phyloP scores from a whole-genome alignment of 2,797 vertebrate genomes.

The Labroides dimidiatus region DNA sequence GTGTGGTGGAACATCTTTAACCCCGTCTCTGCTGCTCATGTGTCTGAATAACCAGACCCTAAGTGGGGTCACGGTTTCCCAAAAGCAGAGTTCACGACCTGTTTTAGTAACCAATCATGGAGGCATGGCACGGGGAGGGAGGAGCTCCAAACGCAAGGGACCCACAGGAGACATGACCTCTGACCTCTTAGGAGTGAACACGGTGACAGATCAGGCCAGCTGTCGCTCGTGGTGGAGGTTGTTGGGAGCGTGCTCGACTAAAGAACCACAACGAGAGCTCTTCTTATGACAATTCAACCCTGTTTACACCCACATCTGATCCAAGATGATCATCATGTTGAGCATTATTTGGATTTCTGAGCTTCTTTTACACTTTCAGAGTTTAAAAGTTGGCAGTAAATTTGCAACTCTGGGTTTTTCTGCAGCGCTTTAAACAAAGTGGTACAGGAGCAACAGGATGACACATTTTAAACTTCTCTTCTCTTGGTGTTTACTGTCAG shows the following conservation, averaged over 20 bases:
- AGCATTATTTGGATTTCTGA: too few relatives aligned
- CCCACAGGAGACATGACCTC: slow-evolving; percentile 43
- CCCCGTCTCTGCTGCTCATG: neutral
- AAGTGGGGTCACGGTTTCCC: slow-evolving; percentile 1
- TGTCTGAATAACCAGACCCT: slow-evolving; percentile 6
- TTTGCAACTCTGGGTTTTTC: too few relatives aligned
- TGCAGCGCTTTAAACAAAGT: too few relatives aligned
- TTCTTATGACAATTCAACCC: too few relatives aligned
- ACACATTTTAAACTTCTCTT: too few relatives aligned
- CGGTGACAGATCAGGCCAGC: slow-evolving; percentile 35
- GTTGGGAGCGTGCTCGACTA: neutral
- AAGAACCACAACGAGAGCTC: too few relatives aligned
- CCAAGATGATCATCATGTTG: too few relatives aligned
- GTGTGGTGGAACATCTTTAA: neutral
- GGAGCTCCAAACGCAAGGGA: slow-evolving; percentile 8
- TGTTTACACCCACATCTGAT: too few relatives aligned
- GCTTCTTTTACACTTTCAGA: too few relatives aligned
- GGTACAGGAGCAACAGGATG: too few relatives aligned
- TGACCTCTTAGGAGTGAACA: slow-evolving; percentile 19
- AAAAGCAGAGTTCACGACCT: slow-evolving; percentile 33
- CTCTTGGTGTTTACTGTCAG: too few relatives aligned
- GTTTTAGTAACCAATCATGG: slow-evolving; percentile 35
- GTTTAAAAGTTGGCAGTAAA: too few relatives aligned
- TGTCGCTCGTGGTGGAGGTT: slow-evolving; percentile 11
- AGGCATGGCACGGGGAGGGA: slow-evolving; percentile 1